phyloP scores from a whole-genome alignment of 2,113 vertebrate species.

The Platanista minor region DNA sequence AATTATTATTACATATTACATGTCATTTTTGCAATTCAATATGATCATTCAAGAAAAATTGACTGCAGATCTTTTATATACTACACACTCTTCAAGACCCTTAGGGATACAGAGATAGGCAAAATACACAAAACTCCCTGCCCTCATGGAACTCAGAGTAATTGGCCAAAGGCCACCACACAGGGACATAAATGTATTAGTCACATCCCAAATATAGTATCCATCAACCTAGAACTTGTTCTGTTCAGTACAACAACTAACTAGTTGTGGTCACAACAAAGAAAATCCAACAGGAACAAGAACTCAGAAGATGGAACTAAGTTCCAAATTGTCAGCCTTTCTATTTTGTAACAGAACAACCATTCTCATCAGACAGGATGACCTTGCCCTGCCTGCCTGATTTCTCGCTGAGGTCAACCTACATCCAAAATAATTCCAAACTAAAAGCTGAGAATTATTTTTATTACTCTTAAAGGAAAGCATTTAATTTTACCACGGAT shows the following conservation, averaged over 20 bases:
- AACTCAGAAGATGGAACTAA: background rate
- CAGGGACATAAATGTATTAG: background rate
- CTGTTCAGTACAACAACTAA: background rate
- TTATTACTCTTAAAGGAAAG: background rate
- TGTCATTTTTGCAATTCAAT: slow-evolving; percentile 9
- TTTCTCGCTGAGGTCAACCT: background rate
- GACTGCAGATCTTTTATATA: background rate
- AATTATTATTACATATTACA: background rate
- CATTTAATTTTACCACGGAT: background rate
- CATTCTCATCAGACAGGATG: background rate
- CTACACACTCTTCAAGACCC: background rate
- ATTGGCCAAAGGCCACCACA: background rate
- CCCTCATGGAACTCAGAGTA: background rate
- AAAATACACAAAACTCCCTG: background rate
- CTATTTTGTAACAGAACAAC: background rate
- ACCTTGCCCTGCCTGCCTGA: background rate
- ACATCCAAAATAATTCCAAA: background rate
- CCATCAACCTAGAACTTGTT: background rate
- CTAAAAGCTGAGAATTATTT: background rate
- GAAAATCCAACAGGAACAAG: background rate
- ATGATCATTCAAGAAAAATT: background rate
- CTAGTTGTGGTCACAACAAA: background rate
- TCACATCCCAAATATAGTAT: background rate
- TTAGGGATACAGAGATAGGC: background rate
- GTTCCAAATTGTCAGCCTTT: background rate